These are phyloP conservation scores for Pygoscelis antarcticus DNA, from an alignment of 2,113 vertebrate genomes.

Conservation along the genomic window DNA sequence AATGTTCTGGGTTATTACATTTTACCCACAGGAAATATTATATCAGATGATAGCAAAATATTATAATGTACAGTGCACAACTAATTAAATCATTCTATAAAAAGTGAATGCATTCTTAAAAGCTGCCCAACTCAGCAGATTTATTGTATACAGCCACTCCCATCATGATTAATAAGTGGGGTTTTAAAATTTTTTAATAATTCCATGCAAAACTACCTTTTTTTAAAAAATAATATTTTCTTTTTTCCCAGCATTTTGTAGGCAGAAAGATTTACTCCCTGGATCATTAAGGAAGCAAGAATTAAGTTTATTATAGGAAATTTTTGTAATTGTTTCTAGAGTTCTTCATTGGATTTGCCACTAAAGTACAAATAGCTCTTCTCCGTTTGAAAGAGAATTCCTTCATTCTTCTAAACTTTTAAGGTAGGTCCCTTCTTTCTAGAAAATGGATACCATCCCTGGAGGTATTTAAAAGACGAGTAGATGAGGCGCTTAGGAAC, in stretches of 20 bases:
- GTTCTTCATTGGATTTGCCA: not conserved
- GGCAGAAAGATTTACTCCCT: not conserved
- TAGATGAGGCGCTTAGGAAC: too few species aligned
- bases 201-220: not conserved
- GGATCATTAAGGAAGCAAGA: not conserved
- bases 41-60: not conserved
- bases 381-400: not conserved
- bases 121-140: not conserved
- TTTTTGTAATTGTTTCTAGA: not conserved
- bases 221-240: not conserved
- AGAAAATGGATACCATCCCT: not conserved
- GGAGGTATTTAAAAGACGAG: too few species aligned
- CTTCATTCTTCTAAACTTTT: not conserved
- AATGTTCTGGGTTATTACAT: not conserved
- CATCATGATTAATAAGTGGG: not conserved
- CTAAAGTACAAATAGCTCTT: not conserved
- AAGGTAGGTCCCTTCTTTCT: not conserved
- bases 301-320: not conserved
- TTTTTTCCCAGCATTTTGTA: not conserved
- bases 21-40: not conserved
- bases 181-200: not conserved
- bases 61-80: not conserved
- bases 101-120: not conserved
- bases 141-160: not conserved
- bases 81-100: not conserved